Percentiles rank a stretch among this genome's conserved stretches.
Conservation (phyloP, 2,113 vertebrate genomes). For the Indicator indicator region DNA sequence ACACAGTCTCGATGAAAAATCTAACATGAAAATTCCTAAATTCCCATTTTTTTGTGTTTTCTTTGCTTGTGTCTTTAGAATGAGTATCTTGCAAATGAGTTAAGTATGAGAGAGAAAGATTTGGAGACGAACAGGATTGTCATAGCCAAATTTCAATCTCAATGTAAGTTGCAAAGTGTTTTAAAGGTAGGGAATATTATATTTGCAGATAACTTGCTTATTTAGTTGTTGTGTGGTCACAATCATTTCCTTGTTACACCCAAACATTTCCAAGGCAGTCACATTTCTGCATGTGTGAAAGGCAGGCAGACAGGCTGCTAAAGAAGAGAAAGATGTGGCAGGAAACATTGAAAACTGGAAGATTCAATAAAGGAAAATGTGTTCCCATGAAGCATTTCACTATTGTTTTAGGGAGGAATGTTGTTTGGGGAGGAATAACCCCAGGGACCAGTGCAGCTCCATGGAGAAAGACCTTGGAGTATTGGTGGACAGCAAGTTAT, state of each 20-base stretch:
- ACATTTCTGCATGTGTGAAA: not conserved
- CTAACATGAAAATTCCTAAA: not conserved
- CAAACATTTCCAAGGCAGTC: not conserved
- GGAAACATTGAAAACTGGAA: not conserved
- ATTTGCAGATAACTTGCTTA: not conserved
- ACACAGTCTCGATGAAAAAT: not conserved
- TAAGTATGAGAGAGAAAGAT: slow-evolving; percentile 84
- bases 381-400: not conserved
- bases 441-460: too few species aligned
- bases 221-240: not conserved
- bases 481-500: too few species aligned
- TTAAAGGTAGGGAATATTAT: not conserved
- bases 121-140: slow-evolving; percentile 82
- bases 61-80: slow-evolving; percentile 76
- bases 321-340: not conserved
- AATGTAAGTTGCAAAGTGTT: slow-evolving; percentile 80
- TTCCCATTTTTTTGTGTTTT: not conserved
- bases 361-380: not conserved
- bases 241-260: not conserved
- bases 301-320: not conserved
- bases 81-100: slow-evolving; percentile 83
- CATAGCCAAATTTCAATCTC: slow-evolving; percentile 81
- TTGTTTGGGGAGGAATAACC: too few species aligned
- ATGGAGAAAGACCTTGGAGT: too few species aligned
- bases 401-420: not conserved